Base-by-base conservation (phyloP, 2,888 invertebrate genomes). In the Pseudolycoriella hygida region DNA sequence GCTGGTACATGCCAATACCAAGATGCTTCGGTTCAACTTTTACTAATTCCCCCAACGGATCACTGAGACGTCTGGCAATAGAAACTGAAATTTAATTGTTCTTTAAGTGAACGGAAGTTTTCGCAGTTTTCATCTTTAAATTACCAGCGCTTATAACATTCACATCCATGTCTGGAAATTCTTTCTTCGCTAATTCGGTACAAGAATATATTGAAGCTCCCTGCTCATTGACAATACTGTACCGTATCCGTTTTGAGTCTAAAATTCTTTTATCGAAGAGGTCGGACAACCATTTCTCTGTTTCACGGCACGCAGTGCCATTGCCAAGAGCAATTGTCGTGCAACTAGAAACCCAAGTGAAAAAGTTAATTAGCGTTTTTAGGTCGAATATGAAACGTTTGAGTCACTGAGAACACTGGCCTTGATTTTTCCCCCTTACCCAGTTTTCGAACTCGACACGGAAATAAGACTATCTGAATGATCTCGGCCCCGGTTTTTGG, bases 1-100 rank as follows among this genome's bases (percentile, higher is more conserved):
- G 90, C 64, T 94, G 85, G 60, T 94, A 94, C 79, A 92, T 82
- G n/a, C 94, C 94, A 3, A 94, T 83, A 1, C 93, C 93, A 49
- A 94, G 70, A 66, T 90, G 86, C 55, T 85, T 81, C 1, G 93
- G 92, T 49, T 93, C 92, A 11, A 94, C 80, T 69, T 94, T 94
- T 0, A 94, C 88, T 48, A 88, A 72, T 62, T 94, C 94, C 38
- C 84, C 81, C 48, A 94, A 66, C 0, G 94, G 94, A 66, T 94
- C 92, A 59, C 90, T 80, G 1, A 93, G 70, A 56, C 93, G 71
- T 56, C 93, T 72, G 0, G 92, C 92, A 50, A 94, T 81, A 0
- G 85, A 86, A 42, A 85, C 71, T 55, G 70, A 63, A 49, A 73
- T 70, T 34, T 49, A 48, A 48, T 46, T 20, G n/a, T n/a, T 42